Evolutionary conservation across 2,113 vertebrate genomes (phyloP).

Genomic region (Myrmecobius fasciatus): DNA sequence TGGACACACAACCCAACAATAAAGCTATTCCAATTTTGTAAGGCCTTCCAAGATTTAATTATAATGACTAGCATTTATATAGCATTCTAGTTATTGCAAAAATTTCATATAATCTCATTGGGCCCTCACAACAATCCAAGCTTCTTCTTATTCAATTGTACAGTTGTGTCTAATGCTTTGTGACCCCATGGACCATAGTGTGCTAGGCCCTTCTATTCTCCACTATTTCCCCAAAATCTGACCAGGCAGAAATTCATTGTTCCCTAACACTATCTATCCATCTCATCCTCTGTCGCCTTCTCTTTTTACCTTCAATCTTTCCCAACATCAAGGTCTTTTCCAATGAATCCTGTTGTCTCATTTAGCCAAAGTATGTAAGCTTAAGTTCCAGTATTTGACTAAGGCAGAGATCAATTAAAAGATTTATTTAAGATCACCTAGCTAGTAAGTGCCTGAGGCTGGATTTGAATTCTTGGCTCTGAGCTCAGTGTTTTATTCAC

Average conservation of each 20-base stretch:
- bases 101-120: not conserved
- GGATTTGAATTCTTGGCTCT: not conserved
- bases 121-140: not conserved
- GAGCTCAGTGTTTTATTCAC: not conserved
- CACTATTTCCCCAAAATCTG: not conserved
- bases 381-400: not conserved
- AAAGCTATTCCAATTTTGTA: not conserved
- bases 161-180: too few relatives aligned
- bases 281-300: not conserved
- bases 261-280: not conserved
- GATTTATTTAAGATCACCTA: not conserved
- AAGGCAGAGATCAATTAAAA: not conserved
- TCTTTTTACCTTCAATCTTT: not conserved
- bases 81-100: not conserved
- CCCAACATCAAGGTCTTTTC: not conserved
- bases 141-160: too few relatives aligned
- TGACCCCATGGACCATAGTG: too few relatives aligned
- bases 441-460: not conserved
- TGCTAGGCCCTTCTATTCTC: too few relatives aligned
- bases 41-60: not conserved
- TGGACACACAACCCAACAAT: not conserved
- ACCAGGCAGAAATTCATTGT: not conserved
- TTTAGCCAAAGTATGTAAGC: not conserved
- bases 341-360: not conserved
- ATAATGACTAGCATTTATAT: not conserved